Percentiles rank a stretch among this genome's conserved stretches.
These are phyloP conservation scores for Heliconius charithonia DNA, from an alignment of 2,888 invertebrate genomes.

Conservation along the genomic window DNA sequence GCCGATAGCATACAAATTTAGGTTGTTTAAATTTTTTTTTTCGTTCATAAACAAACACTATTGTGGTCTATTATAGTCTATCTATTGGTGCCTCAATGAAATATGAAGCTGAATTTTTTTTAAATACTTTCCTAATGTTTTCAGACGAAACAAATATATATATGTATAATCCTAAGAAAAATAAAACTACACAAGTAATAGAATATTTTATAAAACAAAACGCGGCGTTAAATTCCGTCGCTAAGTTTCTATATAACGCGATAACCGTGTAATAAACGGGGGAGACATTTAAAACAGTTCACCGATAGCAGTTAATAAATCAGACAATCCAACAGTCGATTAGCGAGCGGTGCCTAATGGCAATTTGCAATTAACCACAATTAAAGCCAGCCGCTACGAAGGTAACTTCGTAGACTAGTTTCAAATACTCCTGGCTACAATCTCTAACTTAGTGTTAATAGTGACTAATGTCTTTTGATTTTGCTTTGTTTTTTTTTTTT, in stretches of 20 bases:
- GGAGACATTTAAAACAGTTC: not conserved
- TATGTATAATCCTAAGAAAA: no score
- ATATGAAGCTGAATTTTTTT: no score
- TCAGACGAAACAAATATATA: no score
- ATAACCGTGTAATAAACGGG: not conserved
- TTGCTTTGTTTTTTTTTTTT: not conserved
- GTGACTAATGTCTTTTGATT: not conserved
- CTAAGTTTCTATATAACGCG: not conserved
- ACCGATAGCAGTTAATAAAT: constrained; percentile 12
- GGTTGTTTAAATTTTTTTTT: no score
- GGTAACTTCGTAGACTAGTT: constrained; percentile 37
- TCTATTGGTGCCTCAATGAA: no score
- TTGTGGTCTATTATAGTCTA: no score
- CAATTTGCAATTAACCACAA: constrained; percentile 41
- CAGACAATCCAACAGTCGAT: constrained; percentile 27
- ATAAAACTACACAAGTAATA: no score
- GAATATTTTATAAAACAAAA: not conserved
- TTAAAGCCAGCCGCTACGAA: constrained; percentile 28
- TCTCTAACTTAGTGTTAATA: constrained; percentile 5
- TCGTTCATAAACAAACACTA: no score
- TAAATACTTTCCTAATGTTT: no score
- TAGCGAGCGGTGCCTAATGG: constrained; percentile 17
- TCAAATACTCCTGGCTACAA: constrained; percentile 7
- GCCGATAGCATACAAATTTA: no score
- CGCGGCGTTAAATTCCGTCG: not conserved